phyloP scores from a whole-genome alignment of 2,797 vertebrate species.

The Gouania willdenowi region DNA sequence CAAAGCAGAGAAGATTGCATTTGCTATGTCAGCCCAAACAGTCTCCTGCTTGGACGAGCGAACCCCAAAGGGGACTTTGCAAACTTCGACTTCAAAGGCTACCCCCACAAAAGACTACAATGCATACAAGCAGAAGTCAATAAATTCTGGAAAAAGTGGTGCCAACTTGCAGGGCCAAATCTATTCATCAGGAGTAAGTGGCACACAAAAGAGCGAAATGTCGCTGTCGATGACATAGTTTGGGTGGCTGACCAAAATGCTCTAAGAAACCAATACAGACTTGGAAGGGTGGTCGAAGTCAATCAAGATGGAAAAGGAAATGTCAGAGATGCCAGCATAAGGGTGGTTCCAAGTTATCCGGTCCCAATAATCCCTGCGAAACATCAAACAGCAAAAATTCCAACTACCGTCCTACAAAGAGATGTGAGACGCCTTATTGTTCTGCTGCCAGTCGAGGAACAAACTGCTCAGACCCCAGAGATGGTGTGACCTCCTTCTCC shows the following conservation, averaged over 20 bases:
- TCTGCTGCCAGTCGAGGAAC: not conserved
- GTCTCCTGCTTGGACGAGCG: too few relatives aligned
- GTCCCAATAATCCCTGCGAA: not conserved
- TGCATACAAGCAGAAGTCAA: slow-evolving; percentile 6
- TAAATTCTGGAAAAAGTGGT: slow-evolving; percentile 17
- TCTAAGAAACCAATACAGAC: slow-evolving; percentile 11
- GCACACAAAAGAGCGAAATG: slow-evolving; percentile 10
- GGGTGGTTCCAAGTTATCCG: slow-evolving; percentile 3
- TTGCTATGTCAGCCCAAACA: too few relatives aligned
- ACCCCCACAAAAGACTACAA: not conserved
- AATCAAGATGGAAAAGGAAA: slow-evolving; percentile 5
- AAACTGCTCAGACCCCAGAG: not conserved
- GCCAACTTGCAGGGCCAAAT: slow-evolving; percentile 21
- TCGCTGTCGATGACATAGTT: slow-evolving; percentile 12
- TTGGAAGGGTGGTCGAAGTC: slow-evolving; percentile 18
- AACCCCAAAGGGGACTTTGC: too few relatives aligned
- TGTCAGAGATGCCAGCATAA: slow-evolving; percentile 8
- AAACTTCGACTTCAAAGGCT: too few relatives aligned
- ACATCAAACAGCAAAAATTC: not conserved
- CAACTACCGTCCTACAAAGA: slow-evolving; percentile 7
- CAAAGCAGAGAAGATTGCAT: too few relatives aligned
- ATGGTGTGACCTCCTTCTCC: too few relatives aligned
- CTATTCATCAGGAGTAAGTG: slow-evolving; percentile 23
- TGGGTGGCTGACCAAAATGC: slow-evolving; percentile 25
- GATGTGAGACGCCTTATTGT: not conserved